These are phyloP conservation scores for Uromys caudimaculatus DNA, from an alignment of 2,797 vertebrate species.

Conservation along the genomic window DNA sequence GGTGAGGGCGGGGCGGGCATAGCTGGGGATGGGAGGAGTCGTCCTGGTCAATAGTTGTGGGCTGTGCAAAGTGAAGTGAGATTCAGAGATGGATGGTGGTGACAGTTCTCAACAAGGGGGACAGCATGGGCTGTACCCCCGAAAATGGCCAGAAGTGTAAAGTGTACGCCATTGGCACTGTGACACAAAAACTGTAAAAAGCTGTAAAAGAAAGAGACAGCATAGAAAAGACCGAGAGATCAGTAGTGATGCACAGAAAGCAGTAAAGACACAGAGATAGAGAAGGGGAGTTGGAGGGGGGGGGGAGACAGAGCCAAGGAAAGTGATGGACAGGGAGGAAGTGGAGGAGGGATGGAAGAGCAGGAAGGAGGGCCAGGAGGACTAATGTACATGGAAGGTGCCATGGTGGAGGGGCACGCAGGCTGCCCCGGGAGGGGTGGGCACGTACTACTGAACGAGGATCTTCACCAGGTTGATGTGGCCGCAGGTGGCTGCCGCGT, in stretches of 20 bases:
- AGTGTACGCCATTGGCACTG: background rate
- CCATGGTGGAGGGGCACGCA: background rate
- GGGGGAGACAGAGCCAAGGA: background rate
- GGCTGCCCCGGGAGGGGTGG: background rate
- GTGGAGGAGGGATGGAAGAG: background rate
- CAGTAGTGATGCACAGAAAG: background rate
- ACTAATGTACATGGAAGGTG: background rate
- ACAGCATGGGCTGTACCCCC: background rate
- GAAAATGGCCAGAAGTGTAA: background rate
- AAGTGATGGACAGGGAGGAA: background rate
- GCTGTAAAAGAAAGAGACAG: background rate
- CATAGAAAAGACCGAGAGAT: background rate
- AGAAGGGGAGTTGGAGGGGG: background rate
- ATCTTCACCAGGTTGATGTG: slow-evolving; percentile 96
- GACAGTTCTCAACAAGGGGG: background rate
- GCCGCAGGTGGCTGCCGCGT: slow-evolving; percentile 97
- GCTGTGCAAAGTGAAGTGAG: background rate
- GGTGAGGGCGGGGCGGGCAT: background rate
- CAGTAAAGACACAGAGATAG: background rate
- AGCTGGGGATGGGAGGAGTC: background rate
- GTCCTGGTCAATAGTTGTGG: background rate
- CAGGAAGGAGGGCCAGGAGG: accelerated
- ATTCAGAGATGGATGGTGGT: background rate
- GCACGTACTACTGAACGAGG: slow-evolving; percentile 95
- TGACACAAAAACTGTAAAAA: too few species aligned